Evolutionary conservation across 2,888 invertebrate species (phyloP).

Genomic region (Folsomia manolachei): DNA sequence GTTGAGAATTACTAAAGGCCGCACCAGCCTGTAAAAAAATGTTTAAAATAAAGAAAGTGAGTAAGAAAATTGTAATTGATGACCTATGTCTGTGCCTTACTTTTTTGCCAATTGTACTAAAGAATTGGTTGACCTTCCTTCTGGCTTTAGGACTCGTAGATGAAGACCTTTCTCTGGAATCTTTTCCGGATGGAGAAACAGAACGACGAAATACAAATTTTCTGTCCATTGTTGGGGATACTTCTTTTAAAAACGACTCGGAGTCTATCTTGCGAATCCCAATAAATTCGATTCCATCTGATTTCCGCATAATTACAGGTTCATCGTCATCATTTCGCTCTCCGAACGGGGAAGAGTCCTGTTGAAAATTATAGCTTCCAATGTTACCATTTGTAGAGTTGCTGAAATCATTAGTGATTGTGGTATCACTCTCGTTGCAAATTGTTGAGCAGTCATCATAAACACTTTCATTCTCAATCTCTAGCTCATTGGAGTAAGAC

Average conservation of each 20-base stretch:
- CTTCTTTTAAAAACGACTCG: slow-evolving; percentile 46
- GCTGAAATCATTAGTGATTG: slow-evolving; percentile 21
- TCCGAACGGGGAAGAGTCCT: slow-evolving; percentile 27
- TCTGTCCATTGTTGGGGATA: slow-evolving; percentile 32
- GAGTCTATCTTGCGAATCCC: slow-evolving; percentile 50
- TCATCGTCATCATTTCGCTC: slow-evolving; percentile 37
- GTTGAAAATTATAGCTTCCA: slow-evolving; percentile 47
- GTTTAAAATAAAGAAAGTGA: too few species aligned
- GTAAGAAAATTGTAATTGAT: too few species aligned
- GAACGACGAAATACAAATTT: slow-evolving; percentile 13
- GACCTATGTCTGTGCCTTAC: too few species aligned
- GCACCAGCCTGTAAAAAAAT: too few species aligned
- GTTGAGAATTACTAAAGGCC: slow-evolving; percentile 43
- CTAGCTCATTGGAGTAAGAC: slow-evolving; percentile 27
- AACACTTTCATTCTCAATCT: slow-evolving; percentile 43
- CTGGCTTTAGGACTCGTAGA: slow-evolving; percentile 48
- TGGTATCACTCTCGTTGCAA: not conserved
- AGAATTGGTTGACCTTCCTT: slow-evolving; percentile 50
- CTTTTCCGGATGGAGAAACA: slow-evolving; percentile 23
- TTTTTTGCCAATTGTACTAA: slow-evolving; percentile 50
- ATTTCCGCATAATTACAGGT: slow-evolving; percentile 34
- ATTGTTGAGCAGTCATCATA: slow-evolving; percentile 48
- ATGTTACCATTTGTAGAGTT: slow-evolving; percentile 8
- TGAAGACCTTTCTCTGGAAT: slow-evolving; percentile 44
- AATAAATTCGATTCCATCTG: slow-evolving; percentile 50